Evolutionary conservation across 2,797 vertebrate species (phyloP).

Genomic region (Alosa sapidissima): DNA sequence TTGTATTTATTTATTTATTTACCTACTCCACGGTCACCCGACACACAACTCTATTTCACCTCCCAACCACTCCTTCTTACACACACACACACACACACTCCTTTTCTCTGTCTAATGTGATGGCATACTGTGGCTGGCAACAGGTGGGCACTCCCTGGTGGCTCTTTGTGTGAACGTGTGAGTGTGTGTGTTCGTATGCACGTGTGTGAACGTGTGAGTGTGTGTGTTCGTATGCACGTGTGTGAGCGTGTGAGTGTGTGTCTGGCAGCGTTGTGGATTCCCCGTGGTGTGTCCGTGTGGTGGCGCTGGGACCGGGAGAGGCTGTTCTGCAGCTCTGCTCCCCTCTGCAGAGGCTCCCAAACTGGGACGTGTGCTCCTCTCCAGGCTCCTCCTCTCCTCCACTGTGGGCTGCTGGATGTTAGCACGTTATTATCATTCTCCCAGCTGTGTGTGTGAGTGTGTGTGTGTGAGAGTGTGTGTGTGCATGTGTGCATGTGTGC

Average conservation of each 20-base stretch:
- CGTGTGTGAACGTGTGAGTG: background rate
- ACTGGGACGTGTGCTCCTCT: background rate
- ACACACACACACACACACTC: too few species aligned
- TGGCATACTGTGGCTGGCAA: conserved; percentile 25
- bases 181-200: background rate
- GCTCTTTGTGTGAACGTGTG: background rate
- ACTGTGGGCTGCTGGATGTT: background rate
- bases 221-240: background rate
- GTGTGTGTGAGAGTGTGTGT: background rate
- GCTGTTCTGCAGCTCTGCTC: background rate
- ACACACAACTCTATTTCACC: background rate
- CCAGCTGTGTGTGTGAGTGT: background rate
- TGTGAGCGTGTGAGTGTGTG: background rate
- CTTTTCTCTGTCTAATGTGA: background rate
- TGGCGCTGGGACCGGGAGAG: background rate
- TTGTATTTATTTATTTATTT: background rate
- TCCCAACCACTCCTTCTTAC: background rate
- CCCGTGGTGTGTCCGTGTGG: background rate
- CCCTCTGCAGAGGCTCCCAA: background rate
- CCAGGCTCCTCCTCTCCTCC: too few species aligned
- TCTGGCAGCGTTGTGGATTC: background rate
- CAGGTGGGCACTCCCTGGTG: conserved; percentile 40
- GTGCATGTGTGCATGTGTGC: background rate
- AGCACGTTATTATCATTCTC: conserved; percentile 2
- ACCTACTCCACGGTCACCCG: background rate